Percentiles rank a stretch among this genome's conserved stretches.
These are phyloP conservation scores for Holotrichia oblita DNA, from an alignment of 1,140 invertebrate species.

Conservation along the genomic window DNA sequence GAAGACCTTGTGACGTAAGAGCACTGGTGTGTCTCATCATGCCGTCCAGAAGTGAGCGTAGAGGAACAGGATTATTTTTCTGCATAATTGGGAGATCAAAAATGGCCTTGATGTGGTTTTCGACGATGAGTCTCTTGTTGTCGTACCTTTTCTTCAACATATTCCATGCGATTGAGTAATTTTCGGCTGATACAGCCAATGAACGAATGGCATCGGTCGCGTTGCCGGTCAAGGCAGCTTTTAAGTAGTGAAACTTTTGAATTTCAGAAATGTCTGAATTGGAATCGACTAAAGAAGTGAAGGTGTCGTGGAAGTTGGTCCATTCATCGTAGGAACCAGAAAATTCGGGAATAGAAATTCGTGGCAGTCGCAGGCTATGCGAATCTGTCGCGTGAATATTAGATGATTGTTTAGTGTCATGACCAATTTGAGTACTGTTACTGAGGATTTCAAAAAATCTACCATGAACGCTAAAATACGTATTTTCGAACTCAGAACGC, in stretches of 20 bases:
- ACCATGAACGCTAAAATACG: not conserved
- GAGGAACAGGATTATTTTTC: not conserved
- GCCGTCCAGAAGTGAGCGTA: not conserved
- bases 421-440: too few species aligned
- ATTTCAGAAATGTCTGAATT: slow-evolving; percentile 44
- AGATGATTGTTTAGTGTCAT: too few species aligned
- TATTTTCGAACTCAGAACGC: not conserved
- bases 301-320: slow-evolving; percentile 47
- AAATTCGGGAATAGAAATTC: not conserved
- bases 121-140: slow-evolving; percentile 41
- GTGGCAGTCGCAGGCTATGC: too few species aligned
- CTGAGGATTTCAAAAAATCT: not conserved
- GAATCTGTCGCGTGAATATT: too few species aligned
- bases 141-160: slow-evolving; percentile 45
- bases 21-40: not conserved
- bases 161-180: slow-evolving; percentile 46
- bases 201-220: slow-evolving; percentile 48
- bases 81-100: not conserved
- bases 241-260: slow-evolving; percentile 53
- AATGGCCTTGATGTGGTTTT: slow-evolving; percentile 42
- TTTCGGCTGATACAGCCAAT: slow-evolving; percentile 45
- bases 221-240: slow-evolving; percentile 48
- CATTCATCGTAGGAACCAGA: not conserved
- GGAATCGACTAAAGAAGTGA: slow-evolving; percentile 49
- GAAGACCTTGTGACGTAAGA: not conserved